Evolutionary conservation across 92 coral and sea anemone genomes (phyloP).

Genomic region (Zoanthus sansibaricus): DNA sequence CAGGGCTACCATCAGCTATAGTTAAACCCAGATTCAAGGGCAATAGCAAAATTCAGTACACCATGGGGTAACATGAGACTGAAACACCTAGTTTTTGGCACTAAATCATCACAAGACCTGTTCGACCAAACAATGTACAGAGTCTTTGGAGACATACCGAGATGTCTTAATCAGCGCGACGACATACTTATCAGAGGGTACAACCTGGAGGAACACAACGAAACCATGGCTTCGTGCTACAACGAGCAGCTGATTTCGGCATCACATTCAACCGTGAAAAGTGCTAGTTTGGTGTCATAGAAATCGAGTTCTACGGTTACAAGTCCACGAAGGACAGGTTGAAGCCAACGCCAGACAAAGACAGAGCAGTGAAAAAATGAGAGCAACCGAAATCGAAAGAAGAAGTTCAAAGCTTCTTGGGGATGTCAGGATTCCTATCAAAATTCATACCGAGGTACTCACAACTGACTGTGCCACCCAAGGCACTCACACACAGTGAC

Average conservation of each 20-base stretch:
- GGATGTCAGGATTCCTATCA: conserved; percentile 69
- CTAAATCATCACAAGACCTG: conserved; percentile 77
- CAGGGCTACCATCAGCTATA: conserved; percentile 74
- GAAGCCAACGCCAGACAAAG: conserved; percentile 68
- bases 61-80: conserved; percentile 77
- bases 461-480: conserved; percentile 24
- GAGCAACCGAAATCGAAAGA: conserved; percentile 59
- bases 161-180: conserved; percentile 71
- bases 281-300: conserved; percentile 71
- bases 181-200: conserved; percentile 73
- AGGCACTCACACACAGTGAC: conserved; percentile 20
- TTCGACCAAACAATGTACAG: conserved; percentile 73
- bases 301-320: conserved; percentile 68
- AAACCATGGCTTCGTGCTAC: conserved; percentile 61
- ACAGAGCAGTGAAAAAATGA: conserved; percentile 69
- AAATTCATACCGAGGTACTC: conserved; percentile 54
- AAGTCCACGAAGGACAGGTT: conserved; percentile 40
- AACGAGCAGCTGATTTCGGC: conserved; percentile 72
- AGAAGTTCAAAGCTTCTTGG: conserved; percentile 76
- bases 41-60: conserved; percentile 72
- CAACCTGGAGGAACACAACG: conserved; percentile 61
- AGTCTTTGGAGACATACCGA: conserved; percentile 56
- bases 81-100: conserved; percentile 70
- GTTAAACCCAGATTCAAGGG: conserved; percentile 71
- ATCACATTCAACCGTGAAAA: conserved; percentile 75